phyloP scores from a whole-genome alignment of 2,113 vertebrate species.

The Microcebus lehilahytsara region DNA sequence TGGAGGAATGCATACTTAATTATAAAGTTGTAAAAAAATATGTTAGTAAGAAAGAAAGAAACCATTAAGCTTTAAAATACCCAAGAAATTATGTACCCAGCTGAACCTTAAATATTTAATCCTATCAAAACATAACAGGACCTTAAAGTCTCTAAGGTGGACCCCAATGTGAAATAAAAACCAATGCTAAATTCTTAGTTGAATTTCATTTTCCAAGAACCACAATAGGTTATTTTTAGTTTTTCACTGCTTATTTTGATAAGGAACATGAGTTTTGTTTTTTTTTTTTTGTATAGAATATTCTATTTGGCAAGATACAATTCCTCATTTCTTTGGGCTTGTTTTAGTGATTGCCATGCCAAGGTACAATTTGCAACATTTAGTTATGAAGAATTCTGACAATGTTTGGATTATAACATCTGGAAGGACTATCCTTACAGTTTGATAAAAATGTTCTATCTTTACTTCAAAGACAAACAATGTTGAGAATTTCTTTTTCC shows the following conservation, averaged over 20 bases:
- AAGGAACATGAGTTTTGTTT: neutral
- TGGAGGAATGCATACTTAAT: neutral
- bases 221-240: neutral
- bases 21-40: neutral
- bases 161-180: neutral
- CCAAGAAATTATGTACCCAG: neutral
- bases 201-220: neutral
- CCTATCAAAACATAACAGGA: neutral
- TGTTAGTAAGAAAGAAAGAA: neutral
- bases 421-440: neutral
- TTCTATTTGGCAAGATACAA: neutral
- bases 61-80: neutral
- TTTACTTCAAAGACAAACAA: constrained; percentile 55
- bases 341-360: neutral
- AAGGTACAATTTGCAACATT: neutral
- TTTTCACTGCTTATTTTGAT: neutral
- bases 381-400: constrained; percentile 23
- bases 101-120: neutral
- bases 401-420: constrained; percentile 38
- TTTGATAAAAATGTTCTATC: constrained; percentile 52
- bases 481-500: neutral
- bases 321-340: neutral
- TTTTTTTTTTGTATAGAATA: neutral
- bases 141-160: neutral
- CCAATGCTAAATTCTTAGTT: neutral